These are phyloP conservation scores for Lutraria rhynchaena DNA, from an alignment of 1,140 invertebrate genomes.

Conservation along the genomic window DNA sequence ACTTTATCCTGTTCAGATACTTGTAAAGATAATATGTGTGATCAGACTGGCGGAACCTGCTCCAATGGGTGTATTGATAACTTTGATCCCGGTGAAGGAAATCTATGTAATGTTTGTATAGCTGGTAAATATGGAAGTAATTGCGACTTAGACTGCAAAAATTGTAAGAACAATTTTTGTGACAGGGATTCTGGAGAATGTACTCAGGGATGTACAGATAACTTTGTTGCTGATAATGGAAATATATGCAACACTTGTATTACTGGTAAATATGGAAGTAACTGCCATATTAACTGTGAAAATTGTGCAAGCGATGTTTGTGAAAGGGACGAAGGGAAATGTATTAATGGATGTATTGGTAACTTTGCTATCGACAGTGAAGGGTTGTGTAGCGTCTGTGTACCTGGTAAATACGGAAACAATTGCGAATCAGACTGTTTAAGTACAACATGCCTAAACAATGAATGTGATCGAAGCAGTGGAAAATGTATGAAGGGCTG, in stretches of 20 bases:
- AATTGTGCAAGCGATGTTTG: not conserved
- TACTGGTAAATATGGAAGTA: not conserved
- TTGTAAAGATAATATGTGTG: too few species aligned
- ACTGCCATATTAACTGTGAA: not conserved
- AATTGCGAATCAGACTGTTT: not conserved
- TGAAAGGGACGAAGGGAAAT: not conserved
- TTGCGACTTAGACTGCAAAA: not conserved
- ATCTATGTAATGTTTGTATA: not conserved
- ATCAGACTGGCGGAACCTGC: too few species aligned
- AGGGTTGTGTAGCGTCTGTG: not conserved
- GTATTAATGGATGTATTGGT: not conserved
- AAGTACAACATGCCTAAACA: not conserved
- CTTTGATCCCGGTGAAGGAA: not conserved
- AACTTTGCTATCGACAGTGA: not conserved
- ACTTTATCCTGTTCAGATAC: too few species aligned
- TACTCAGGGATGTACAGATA: not conserved
- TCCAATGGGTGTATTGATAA: not conserved
- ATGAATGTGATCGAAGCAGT: not conserved
- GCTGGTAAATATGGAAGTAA: not conserved
- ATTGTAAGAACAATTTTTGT: not conserved
- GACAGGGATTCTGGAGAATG: not conserved
- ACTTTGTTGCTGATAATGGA: not conserved
- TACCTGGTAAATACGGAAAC: not conserved
- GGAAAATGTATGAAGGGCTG: not conserved
- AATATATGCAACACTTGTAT: not conserved